Evolutionary conservation across 2,888 invertebrate species (phyloP).

Genomic region (Plusia festucae): DNA sequence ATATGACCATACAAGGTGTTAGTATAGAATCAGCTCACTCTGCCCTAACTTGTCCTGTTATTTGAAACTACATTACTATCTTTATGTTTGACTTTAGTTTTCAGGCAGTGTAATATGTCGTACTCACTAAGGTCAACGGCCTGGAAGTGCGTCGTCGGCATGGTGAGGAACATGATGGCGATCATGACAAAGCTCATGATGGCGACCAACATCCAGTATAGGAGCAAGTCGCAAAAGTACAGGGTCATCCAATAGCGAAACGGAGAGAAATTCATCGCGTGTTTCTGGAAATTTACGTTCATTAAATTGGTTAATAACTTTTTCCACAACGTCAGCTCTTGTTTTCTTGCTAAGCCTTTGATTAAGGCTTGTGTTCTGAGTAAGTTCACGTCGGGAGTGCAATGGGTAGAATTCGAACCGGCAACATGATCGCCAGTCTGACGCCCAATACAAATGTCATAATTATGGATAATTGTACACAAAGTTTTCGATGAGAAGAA

Average conservation of each 20-base stretch:
- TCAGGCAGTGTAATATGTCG: background rate
- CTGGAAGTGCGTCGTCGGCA: constrained; percentile 63
- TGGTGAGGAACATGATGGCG: constrained; percentile 62
- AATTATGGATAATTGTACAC: background rate
- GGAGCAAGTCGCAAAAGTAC: constrained; percentile 74
- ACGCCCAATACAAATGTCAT: too few species aligned
- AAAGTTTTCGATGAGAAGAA: background rate
- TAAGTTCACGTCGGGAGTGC: too few species aligned
- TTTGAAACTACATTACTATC: too few species aligned
- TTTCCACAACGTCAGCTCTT: too few species aligned
- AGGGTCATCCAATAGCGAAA: constrained; percentile 76
- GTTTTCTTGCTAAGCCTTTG: too few species aligned
- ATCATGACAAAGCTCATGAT: constrained; percentile 69
- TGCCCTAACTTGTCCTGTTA: too few species aligned
- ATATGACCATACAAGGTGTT: too few species aligned
- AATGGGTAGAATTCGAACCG: too few species aligned
- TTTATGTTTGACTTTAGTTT: too few species aligned
- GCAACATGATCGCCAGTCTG: too few species aligned
- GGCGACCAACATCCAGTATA: constrained; percentile 72
- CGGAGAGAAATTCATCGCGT: constrained; percentile 78
- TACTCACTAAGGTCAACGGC: constrained; percentile 74
- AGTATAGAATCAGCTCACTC: too few species aligned
- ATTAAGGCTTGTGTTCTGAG: too few species aligned
- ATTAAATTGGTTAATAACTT: background rate
- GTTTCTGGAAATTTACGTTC: constrained; percentile 62